Base-by-base conservation (phyloP, 2,888 invertebrate genomes). In the Malacosoma neustria region DNA sequence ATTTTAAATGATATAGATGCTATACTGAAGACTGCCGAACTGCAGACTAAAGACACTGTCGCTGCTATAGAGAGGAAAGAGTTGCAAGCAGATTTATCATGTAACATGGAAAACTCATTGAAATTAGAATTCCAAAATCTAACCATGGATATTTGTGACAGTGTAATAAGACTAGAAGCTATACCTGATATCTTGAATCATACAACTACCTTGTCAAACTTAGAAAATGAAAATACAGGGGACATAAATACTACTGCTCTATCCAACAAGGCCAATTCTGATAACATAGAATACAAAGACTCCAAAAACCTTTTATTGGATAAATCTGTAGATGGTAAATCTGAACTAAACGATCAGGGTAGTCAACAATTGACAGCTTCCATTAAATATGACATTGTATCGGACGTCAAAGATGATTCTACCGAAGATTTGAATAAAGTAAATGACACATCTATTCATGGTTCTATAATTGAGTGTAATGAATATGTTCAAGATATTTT, bases 211-310 rank as follows among this genome's bases (percentile, higher is more conserved):
- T 2, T 22, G n/a, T n/a, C n/a, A 22, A 22, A 22, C 9, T 22
- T 22, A 22, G 7, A 22, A 22, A 22, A 22, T 22, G 22, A 5
- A 22, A 9, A 22, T 9, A 22, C 2, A 5, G n/a, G n/a, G n/a
- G n/a, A n/a, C n/a, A n/a, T n/a, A n/a, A n/a, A n/a, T n/a, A 33
- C 9, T 22, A n/a, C 32, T 29, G 15, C 2, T 33, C 32, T 41
- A 29, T 30, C 13, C 9, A n/a, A 30, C 13, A 5, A 14, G 11
- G 2, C 7, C 13, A n/a, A n/a, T n/a, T n/a, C n/a, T n/a, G n/a
- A n/a, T n/a, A n/a, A n/a, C n/a, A n/a, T n/a, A n/a, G n/a, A n/a
- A n/a, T n/a, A n/a, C n/a, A n/a, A n/a, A n/a, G n/a, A n/a, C n/a
- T n/a, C n/a, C n/a, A n/a, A n/a, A n/a, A n/a, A n/a, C n/a, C n/a